Conservation (phyloP, 2,113 vertebrate species). For the Caranx melampygus region DNA sequence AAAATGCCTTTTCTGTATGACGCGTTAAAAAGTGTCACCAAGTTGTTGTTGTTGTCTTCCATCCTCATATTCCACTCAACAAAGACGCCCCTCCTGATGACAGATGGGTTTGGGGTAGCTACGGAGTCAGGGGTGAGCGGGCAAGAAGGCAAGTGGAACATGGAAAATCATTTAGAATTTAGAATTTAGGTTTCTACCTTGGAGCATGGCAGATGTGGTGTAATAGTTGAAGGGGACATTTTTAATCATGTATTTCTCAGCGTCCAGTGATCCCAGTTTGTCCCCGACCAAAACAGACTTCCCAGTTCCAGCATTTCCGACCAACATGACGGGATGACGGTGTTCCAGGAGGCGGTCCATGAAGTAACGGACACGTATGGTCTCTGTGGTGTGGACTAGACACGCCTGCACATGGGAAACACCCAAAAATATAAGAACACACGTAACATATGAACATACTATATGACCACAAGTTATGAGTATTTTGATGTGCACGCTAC, state of each 20-base stretch:
- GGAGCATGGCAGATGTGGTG: conserved; percentile 95
- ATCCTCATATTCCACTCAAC: no score
- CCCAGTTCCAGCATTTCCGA: conserved; percentile 90
- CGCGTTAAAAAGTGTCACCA: no score
- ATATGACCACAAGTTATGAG: no score
- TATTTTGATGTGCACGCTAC: no score
- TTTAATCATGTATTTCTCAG: conserved; percentile 87
- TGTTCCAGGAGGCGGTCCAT: conserved; percentile 87
- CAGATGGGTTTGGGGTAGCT: no score
- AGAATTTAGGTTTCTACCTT: conserved; percentile 82
- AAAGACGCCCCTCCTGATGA: no score
- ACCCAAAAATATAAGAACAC: neutral
- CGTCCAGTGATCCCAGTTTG: conserved; percentile 86
- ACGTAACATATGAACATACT: no score
- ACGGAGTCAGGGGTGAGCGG: no score
- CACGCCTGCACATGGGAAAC: conserved; percentile 84
- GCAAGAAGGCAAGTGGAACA: no score
- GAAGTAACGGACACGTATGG: conserved; percentile 90
- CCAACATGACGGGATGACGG: conserved; percentile 89
- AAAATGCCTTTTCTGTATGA: no score
- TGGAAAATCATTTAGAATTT: no score
- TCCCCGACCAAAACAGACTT: conserved; percentile 92
- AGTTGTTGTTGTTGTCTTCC: no score
- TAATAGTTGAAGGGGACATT: conserved; percentile 96
- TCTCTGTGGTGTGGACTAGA: conserved; percentile 92